These are phyloP conservation scores for Todiramphus saurophagus DNA, from an alignment of 2,113 vertebrate species.

Conservation along the genomic window DNA sequence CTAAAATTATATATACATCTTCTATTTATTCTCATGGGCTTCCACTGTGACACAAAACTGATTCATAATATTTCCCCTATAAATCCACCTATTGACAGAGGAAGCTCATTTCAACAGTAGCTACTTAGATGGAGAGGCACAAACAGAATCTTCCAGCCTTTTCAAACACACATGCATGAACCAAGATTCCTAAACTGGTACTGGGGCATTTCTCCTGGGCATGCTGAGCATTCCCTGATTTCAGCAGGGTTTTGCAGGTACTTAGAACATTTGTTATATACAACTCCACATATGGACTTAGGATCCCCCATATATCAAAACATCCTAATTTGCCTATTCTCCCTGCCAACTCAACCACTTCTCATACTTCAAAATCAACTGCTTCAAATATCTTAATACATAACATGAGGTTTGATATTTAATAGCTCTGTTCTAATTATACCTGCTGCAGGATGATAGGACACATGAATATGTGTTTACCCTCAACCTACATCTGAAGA, in stretches of 20 bases:
- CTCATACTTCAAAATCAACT: neutral
- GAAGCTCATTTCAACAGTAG: neutral
- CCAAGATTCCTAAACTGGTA: neutral
- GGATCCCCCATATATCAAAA: neutral
- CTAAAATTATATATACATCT: neutral
- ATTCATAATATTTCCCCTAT: neutral
- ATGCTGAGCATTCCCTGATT: neutral
- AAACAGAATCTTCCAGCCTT: neutral
- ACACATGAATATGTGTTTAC: neutral
- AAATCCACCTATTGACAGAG: neutral
- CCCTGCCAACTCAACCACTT: neutral
- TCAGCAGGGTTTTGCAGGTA: neutral
- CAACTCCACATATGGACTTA: neutral
- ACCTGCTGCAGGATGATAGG: neutral
- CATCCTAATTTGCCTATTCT: neutral
- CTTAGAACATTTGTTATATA: neutral
- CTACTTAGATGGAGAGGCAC: neutral
- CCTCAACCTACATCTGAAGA: neutral
- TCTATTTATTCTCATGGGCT: neutral
- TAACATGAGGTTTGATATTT: neutral
- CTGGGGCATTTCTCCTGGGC: neutral
- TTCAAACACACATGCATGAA: neutral
- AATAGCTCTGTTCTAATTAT: neutral
- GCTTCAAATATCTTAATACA: neutral
- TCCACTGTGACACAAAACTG: neutral